These are phyloP conservation scores for Rhaphigaster nebulosa DNA, from an alignment of 2,888 invertebrate species.

Conservation along the genomic window DNA sequence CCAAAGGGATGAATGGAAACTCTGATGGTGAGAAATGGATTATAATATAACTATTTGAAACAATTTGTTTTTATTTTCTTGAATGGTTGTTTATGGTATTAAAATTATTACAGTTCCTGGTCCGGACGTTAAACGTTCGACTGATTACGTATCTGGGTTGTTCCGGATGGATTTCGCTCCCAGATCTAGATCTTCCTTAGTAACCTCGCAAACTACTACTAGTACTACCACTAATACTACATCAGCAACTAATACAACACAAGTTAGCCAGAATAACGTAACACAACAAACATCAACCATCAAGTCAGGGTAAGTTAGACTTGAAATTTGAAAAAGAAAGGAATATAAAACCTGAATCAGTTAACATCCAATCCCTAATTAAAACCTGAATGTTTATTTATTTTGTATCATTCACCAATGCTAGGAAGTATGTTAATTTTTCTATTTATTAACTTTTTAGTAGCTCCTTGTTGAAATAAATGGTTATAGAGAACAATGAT, in stretches of 20 bases:
- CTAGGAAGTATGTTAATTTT: neutral
- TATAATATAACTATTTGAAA: neutral
- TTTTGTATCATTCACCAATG: too few relatives aligned
- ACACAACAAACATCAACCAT: constrained; percentile 50
- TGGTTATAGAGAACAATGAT: too few relatives aligned
- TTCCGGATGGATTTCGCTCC: constrained; percentile 73
- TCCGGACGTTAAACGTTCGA: constrained; percentile 77
- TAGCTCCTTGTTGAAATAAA: neutral
- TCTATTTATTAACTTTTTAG: neutral
- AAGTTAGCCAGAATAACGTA: constrained; percentile 63
- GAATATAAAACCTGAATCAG: neutral
- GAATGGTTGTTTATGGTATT: neutral
- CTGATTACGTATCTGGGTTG: constrained; percentile 79
- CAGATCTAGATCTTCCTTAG: constrained; percentile 68
- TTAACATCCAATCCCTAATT: too few relatives aligned
- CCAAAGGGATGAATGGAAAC: constrained; percentile 35
- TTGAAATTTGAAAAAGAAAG: neutral
- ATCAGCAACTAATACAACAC: constrained; percentile 69
- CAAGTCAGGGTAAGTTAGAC: constrained; percentile 44
- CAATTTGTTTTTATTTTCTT: constrained; percentile 24
- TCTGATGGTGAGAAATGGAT: neutral
- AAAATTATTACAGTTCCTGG: constrained; percentile 72
- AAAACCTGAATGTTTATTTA: neutral
- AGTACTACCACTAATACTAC: constrained; percentile 65
- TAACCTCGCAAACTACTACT: constrained; percentile 64